These are phyloP conservation scores for Scaptomyza polygonia DNA, from an alignment of 2,888 invertebrate species.

Conservation along the genomic window DNA sequence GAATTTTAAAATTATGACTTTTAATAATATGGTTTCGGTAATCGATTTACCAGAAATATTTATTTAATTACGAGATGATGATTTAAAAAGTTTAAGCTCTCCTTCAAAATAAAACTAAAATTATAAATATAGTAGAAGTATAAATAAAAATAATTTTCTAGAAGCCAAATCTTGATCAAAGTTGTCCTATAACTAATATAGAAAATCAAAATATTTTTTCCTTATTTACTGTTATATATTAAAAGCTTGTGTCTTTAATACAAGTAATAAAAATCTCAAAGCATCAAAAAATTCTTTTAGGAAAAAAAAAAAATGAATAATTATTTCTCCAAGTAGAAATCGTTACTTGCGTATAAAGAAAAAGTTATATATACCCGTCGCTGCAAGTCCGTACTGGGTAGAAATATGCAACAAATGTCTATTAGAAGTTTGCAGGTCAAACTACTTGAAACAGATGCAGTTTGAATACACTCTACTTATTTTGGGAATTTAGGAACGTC, in stretches of 20 bases:
- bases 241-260: no score
- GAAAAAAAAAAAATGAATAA: neutral
- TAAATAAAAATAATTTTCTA: neutral
- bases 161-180: no score
- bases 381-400: neutral
- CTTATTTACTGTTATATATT: no score
- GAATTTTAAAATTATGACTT: neutral
- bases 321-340: neutral
- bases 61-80: neutral
- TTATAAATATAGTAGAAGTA: no score
- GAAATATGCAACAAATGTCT: slow-evolving; percentile 3
- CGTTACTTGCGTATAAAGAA: neutral
- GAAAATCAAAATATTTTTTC: no score
- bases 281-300: no score
- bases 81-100: no score
- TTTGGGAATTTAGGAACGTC: slow-evolving; percentile 29
- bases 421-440: slow-evolving; percentile 28
- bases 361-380: neutral
- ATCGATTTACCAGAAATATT: neutral
- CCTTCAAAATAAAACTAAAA: no score
- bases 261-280: no score
- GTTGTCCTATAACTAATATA: no score
- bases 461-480: neutral
- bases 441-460: slow-evolving; percentile 1
- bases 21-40: neutral